phyloP scores from a whole-genome alignment of 1,140 invertebrate genomes.

The Drosophila funebris region DNA sequence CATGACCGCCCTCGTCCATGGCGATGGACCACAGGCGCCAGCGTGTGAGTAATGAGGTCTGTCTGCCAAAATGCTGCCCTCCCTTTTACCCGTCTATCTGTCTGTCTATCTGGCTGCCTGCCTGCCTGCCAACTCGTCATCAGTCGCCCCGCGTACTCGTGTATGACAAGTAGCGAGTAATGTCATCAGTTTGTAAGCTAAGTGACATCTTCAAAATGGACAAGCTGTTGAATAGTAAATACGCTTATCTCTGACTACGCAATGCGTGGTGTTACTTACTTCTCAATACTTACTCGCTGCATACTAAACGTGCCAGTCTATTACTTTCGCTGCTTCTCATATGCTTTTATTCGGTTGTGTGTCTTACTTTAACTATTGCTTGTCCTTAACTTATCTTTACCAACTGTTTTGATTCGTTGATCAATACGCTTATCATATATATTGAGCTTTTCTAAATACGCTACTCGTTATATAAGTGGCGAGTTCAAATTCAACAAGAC shows the following conservation, averaged over 20 bases:
- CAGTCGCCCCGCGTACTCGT: constrained; percentile 18
- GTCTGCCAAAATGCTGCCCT: constrained; percentile 3
- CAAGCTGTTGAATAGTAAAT: constrained; percentile 11
- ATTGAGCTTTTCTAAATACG: no score
- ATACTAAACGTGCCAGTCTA: not conserved
- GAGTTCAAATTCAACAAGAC: no score
- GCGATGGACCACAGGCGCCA: constrained; percentile 36
- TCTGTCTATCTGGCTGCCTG: not conserved
- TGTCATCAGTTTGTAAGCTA: constrained; percentile 1
- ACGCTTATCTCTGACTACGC: not conserved
- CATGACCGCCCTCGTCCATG: not conserved
- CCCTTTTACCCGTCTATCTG: not conserved
- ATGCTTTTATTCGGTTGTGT: no score
- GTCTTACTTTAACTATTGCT: no score
- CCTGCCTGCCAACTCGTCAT: not conserved
- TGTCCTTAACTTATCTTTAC: no score
- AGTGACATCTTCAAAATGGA: constrained; percentile 2
- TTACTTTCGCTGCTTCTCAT: not conserved
- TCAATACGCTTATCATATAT: no score
- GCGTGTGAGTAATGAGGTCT: constrained; percentile 47
- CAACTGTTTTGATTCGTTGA: no score
- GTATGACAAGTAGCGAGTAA: constrained; percentile 28
- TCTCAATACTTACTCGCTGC: not conserved
- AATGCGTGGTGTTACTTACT: not conserved
- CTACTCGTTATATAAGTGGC: no score